These are phyloP conservation scores for Melanostigma gelatinosum DNA, from an alignment of 2,113 vertebrate species.

Conservation along the genomic window DNA sequence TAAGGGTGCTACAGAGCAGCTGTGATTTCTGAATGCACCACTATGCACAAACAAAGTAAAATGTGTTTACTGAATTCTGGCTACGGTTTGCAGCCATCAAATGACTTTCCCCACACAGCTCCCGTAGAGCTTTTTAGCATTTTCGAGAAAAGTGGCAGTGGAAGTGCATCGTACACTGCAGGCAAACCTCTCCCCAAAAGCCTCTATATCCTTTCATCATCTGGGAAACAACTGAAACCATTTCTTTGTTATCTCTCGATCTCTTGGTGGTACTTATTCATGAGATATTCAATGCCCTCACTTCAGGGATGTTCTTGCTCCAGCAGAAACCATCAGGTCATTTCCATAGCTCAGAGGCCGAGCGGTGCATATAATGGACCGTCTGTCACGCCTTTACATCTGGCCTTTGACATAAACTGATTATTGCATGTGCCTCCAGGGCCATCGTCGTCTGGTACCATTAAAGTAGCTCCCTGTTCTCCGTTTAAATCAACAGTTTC, in stretches of 20 bases:
- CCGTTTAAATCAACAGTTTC: neutral
- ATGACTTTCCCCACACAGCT: slow-evolving; percentile 1
- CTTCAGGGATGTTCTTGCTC: neutral
- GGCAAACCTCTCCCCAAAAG: neutral
- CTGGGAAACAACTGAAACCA: neutral
- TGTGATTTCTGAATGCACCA: neutral
- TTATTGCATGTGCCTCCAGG: neutral
- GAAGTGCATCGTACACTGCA: neutral
- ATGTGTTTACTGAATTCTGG: neutral
- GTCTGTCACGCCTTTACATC: neutral
- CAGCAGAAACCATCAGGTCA: neutral
- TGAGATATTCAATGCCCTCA: neutral
- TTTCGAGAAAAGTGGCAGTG: neutral
- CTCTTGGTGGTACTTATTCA: slow-evolving; percentile 1
- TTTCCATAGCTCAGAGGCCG: neutral
- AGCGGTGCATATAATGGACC: neutral
- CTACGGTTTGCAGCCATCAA: slow-evolving; percentile 9
- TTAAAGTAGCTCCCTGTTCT: neutral
- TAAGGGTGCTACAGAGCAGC: neutral
- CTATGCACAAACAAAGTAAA: neutral
- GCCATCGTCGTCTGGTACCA: neutral
- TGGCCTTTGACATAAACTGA: neutral
- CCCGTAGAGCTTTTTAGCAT: neutral
- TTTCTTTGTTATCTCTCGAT: slow-evolving; percentile 9
- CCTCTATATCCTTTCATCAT: slow-evolving; percentile 23